A percentile compares a stretch with the other conserved stretches of the same genome.
These are phyloP conservation scores for Rhinogobio ventralis DNA, from an alignment of 2,797 vertebrate species.

Conservation along the genomic window DNA sequence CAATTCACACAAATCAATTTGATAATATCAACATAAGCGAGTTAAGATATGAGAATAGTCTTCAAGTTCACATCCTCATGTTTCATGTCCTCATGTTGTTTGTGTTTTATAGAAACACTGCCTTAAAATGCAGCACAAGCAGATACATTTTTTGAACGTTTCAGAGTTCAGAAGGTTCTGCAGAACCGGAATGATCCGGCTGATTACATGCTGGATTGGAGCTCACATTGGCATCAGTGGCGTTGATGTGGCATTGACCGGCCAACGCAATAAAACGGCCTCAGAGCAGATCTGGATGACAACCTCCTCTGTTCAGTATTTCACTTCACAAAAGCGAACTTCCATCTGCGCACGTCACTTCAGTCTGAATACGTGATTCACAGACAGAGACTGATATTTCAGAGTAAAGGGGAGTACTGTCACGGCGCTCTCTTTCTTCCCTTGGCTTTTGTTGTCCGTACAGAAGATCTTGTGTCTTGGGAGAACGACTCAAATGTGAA, in stretches of 20 bases:
- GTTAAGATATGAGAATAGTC: not conserved
- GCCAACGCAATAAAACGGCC: constrained; percentile 12
- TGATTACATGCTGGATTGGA: constrained; percentile 38
- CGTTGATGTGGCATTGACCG: constrained; percentile 11
- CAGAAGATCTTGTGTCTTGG: constrained; percentile 70
- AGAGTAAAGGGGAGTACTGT: constrained; percentile 69
- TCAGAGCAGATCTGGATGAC: constrained; percentile 26
- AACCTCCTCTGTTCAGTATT: constrained; percentile 38
- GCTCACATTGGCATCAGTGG: constrained; percentile 25
- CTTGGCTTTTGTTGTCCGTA: constrained; percentile 55
- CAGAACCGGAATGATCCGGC: constrained; percentile 17
- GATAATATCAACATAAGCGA: not conserved
- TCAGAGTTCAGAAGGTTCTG: not conserved
- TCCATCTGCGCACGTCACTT: constrained; percentile 42
- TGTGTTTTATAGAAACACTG: not conserved
- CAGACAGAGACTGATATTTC: constrained; percentile 64
- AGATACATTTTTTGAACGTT: not conserved
- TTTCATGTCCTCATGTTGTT: not conserved
- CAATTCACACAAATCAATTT: not conserved
- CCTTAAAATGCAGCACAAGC: not conserved
- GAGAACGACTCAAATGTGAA: constrained; percentile 75
- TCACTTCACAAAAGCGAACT: constrained; percentile 49
- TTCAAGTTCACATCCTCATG: not conserved
- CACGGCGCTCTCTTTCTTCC: constrained; percentile 52
- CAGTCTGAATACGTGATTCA: constrained; percentile 59